These are phyloP conservation scores for Cirrhinus molitorella DNA, from an alignment of 2,797 vertebrate species.

Conservation along the genomic window DNA sequence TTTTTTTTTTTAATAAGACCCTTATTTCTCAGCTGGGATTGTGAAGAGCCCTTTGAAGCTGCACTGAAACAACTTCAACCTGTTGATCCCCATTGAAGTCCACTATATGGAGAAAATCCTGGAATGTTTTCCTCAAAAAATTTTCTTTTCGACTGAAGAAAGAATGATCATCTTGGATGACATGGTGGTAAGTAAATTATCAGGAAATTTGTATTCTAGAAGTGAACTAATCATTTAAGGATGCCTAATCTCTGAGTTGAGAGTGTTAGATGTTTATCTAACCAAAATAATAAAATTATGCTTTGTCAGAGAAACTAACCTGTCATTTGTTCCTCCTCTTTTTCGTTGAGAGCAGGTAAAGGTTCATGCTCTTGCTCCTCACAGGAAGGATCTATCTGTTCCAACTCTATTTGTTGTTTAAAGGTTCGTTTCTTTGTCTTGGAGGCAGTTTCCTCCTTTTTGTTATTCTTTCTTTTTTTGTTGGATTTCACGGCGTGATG, in stretches of 20 bases:
- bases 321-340: conserved; percentile 29
- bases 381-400: background rate
- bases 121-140: no score
- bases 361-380: conserved; percentile 22
- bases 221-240: background rate
- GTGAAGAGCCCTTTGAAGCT: no score
- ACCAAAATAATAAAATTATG: background rate
- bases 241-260: background rate
- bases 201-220: no score
- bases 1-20: no score
- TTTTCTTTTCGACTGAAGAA: no score
- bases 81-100: no score
- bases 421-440: conserved; percentile 9
- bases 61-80: no score
- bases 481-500: conserved; percentile 33
- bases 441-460: background rate
- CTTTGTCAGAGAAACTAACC: conserved; percentile 18
- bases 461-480: conserved; percentile 53
- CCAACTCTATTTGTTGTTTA: conserved; percentile 51
- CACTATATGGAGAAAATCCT: no score
- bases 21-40: no score
- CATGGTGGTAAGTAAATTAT: no score
- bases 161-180: no score
- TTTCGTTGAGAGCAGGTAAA: conserved; percentile 6
- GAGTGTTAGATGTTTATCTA: background rate